Conservation (phyloP, 2,888 invertebrate species). For the Epirrhoe alternata region DNA sequence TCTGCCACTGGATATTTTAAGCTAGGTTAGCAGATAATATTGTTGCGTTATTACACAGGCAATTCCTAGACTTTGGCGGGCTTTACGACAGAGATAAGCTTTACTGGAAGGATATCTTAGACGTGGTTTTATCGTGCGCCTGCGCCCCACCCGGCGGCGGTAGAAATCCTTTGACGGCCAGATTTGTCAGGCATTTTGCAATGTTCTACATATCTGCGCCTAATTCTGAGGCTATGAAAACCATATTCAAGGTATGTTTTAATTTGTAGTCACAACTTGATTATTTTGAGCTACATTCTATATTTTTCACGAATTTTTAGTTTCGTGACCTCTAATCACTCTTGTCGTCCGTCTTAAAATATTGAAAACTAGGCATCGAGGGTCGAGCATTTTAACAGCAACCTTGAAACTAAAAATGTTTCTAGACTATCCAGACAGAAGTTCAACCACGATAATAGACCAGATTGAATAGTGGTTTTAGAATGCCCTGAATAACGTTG, state of each 20-base stretch:
- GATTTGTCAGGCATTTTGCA: conserved; percentile 95
- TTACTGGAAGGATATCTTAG: conserved; percentile 94
- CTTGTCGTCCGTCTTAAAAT: no score
- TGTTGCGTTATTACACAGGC: conserved; percentile 69
- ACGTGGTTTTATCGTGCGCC: conserved; percentile 92
- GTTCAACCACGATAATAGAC: no score
- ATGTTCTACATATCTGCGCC: conserved; percentile 94
- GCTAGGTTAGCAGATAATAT: no score
- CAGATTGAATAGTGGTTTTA: no score
- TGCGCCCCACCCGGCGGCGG: conserved; percentile 97
- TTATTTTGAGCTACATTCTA: background rate
- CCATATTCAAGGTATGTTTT: conserved; percentile 88
- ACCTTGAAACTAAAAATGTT: no score
- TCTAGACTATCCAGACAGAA: no score
- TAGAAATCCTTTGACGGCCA: conserved; percentile 91
- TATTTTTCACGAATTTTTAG: no score
- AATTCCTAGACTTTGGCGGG: conserved; percentile 91
- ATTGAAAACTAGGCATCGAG: no score
- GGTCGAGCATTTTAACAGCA: no score
- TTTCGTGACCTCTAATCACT: no score
- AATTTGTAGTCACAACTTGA: background rate
- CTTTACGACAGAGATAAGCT: conserved; percentile 95
- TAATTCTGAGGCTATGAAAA: conserved; percentile 89
- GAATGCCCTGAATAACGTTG: no score
- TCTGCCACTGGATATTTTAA: no score